A percentile compares a stretch with the other conserved stretches of the same genome.
phyloP scores from a whole-genome alignment of 2,888 invertebrate genomes.

The Aquatica leii region DNA sequence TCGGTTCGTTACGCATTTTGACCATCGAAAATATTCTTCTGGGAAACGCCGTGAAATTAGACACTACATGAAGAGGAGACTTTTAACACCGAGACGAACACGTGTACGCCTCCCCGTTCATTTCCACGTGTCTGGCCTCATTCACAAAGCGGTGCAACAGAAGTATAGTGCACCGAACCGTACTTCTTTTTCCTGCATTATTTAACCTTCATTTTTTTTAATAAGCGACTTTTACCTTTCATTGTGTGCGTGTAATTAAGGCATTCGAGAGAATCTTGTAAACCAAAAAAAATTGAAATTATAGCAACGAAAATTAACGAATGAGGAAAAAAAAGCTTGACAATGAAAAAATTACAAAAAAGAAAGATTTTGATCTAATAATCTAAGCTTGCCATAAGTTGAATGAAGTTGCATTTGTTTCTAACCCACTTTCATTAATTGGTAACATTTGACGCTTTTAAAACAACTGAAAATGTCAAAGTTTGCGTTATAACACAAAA shows the following conservation, averaged over 20 bases:
- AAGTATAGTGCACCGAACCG: slow-evolving; percentile 25
- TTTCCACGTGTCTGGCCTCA: slow-evolving; percentile 29
- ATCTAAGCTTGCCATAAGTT: too few species aligned
- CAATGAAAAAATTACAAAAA: too few species aligned
- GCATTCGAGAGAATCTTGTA: too few species aligned
- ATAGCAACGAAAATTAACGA: too few species aligned
- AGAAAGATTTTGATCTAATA: too few species aligned
- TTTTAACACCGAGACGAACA: slow-evolving; percentile 20
- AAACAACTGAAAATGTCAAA: too few species aligned
- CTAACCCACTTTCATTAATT: too few species aligned
- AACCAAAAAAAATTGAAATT: too few species aligned
- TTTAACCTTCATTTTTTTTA: slow-evolving; percentile 20
- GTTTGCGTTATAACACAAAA: too few species aligned
- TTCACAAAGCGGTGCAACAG: slow-evolving; percentile 27
- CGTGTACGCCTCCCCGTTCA: slow-evolving; percentile 22
- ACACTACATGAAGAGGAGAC: slow-evolving; percentile 22
- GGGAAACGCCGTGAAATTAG: slow-evolving; percentile 26
- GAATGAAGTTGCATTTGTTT: too few species aligned
- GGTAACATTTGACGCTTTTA: too few species aligned
- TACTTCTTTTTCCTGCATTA: slow-evolving; percentile 12
- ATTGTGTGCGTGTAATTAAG: neutral
- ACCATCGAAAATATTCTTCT: slow-evolving; percentile 29
- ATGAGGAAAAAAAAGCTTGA: too few species aligned
- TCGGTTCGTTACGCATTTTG: slow-evolving; percentile 28
- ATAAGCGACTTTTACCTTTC: slow-evolving; percentile 3